Conservation (phyloP, 64 coral and sea anemone genomes). For the Montipora capricornis region DNA sequence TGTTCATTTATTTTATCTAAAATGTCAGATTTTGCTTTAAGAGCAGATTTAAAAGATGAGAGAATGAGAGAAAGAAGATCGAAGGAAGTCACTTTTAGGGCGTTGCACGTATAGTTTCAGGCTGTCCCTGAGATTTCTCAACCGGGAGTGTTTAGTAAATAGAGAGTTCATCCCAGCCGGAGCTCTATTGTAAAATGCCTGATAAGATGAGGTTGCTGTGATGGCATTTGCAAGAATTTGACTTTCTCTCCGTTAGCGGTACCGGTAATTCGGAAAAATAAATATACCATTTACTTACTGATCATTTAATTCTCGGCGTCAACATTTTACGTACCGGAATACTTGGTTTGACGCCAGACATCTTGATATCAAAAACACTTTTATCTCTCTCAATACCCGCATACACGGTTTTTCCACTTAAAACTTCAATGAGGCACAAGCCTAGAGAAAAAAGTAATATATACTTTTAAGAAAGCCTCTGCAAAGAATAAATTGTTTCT, state of each 20-base stretch:
- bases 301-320: too few species aligned
- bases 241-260: too few species aligned
- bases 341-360: conserved; percentile 56
- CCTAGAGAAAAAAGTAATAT: conserved; percentile 4
- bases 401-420: conserved; percentile 69
- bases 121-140: conserved; percentile 7
- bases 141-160: background rate
- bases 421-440: conserved; percentile 78
- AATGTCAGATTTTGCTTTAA: background rate
- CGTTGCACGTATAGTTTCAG: background rate
- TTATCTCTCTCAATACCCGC: conserved; percentile 45
- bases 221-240: too few species aligned
- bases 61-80: conserved; percentile 3
- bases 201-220: background rate
- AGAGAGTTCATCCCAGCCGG: background rate
- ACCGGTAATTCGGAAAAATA: too few species aligned
- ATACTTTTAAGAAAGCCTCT: too few species aligned
- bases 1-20: background rate
- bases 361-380: conserved; percentile 53
- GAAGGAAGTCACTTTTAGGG: background rate
- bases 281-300: too few species aligned
- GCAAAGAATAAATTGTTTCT: too few species aligned
- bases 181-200: background rate
- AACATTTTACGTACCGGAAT: conserved; percentile 54
- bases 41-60: background rate